Evolutionary conservation across 2,797 vertebrate genomes (phyloP).

Genomic region (Arnoldichthys spilopterus): DNA sequence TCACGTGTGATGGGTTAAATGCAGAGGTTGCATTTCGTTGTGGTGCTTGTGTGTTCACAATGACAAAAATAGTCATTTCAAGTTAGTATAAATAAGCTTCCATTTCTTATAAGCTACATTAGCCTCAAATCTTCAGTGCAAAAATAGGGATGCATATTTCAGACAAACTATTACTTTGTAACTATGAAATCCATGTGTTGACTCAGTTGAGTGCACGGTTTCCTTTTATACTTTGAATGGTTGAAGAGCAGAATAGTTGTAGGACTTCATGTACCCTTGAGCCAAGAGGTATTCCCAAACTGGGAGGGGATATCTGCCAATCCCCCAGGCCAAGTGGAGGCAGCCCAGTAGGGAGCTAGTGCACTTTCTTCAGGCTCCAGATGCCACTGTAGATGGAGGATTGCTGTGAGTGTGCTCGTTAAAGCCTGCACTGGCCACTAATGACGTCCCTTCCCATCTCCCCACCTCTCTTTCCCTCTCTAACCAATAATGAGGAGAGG

Average conservation of each 20-base stretch:
- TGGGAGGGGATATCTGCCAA: constrained; percentile 43
- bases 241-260: no score
- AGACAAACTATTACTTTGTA: background rate
- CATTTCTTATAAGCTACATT: background rate
- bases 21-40: no score
- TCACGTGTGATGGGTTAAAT: no score
- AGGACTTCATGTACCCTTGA: constrained; percentile 40
- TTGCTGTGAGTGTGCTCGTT: constrained; percentile 71
- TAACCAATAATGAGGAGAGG: constrained; percentile 26
- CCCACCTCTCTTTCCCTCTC: constrained; percentile 15
- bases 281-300: constrained; percentile 58
- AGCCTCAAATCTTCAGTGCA: background rate
- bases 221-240: background rate
- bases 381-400: constrained; percentile 70
- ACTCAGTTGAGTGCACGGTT: background rate
- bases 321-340: constrained; percentile 22
- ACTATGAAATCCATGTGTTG: background rate
- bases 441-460: constrained; percentile 61
- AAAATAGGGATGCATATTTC: no score
- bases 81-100: background rate
- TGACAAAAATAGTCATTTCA: no score
- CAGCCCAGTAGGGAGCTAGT: constrained; percentile 18
- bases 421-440: constrained; percentile 64
- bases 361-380: constrained; percentile 63
- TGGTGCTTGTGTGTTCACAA: no score